Conservation (phyloP, 2,113 vertebrate species). For the Scytalopus superciliaris region DNA sequence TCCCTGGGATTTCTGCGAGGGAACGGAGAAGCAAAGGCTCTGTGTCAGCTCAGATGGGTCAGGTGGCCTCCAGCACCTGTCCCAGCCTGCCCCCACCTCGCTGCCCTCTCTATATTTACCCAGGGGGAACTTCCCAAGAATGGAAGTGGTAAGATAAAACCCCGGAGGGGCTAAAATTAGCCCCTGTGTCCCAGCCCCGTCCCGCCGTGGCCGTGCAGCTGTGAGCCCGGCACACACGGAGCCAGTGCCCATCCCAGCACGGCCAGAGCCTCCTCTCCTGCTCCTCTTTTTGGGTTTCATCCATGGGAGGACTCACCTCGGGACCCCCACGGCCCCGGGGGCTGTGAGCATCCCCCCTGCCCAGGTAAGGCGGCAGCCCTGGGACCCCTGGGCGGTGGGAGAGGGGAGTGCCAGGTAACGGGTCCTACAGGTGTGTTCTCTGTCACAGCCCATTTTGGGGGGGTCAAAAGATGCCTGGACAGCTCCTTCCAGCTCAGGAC, state of each 20-base stretch:
- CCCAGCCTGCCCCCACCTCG: neutral
- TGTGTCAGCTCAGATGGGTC: neutral
- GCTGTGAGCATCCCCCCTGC: neutral
- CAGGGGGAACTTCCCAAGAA: slow-evolving; percentile 81
- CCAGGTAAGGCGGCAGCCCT: slow-evolving; percentile 27
- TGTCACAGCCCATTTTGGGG: neutral
- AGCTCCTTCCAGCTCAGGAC: neutral
- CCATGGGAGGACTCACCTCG: neutral
- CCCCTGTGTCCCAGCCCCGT: neutral
- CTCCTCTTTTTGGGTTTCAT: neutral
- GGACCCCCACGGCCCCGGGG: neutral
- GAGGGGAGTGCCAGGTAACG: neutral
- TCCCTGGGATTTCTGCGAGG: accelerated
- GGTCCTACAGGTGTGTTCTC: neutral
- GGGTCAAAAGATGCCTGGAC: neutral
- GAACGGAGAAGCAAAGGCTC: neutral
- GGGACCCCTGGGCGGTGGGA: accelerated
- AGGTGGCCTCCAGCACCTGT: slow-evolving; percentile 65
- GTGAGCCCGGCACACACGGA: neutral
- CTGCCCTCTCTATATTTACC: slow-evolving; percentile 87
- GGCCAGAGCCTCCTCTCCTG: neutral
- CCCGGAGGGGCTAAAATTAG: slow-evolving; percentile 86
- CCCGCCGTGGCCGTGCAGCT: slow-evolving; percentile 22
- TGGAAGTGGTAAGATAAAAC: slow-evolving; percentile 86
- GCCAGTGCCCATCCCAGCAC: neutral